Base-by-base conservation (phyloP, 2,113 vertebrate species). In the Octodon degus region DNA sequence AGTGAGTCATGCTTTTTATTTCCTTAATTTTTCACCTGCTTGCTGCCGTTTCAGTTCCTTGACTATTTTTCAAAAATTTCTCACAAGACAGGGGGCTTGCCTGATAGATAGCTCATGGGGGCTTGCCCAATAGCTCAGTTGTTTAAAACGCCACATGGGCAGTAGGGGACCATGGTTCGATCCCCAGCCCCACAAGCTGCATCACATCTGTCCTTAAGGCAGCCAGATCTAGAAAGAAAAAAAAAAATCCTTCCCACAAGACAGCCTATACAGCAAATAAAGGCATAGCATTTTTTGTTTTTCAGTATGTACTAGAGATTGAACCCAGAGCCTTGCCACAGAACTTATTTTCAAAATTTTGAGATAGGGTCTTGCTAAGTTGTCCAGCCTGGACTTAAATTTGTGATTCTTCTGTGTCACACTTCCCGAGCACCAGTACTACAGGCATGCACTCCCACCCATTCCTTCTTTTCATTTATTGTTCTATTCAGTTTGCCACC, bases 391-490 rank as follows among this genome's bases (percentile, higher is more conserved):
- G 7, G 27, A 53, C 9, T 9, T 50, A 53, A 53, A 47, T 32
- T 50, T 50, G 43, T 32, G 43, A 50, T 47, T 27, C 25, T 50
- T 13, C 40, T 77, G 12, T 6, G 25, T 79, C 14, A 17, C 0
- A 17, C 25, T 50, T 47, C 14, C 27, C 16, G 14, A 50, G 43
- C 22, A 30, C 76, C 50, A 17, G 47, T 27, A 53, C 50, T 79
- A 8, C 14, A 79, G 27, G 27, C 43, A 53, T 17, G 27, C 25
- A 79, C 76, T 50, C 22, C 25, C 13, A 50, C 11, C 74, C 10
- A 3, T 76, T 32, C 89, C 67, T 77, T 80, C 16, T 88, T 89
- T 94, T 89, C 37, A 77, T 76, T 67, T 88, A 67, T 60, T 68
- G 43, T 92, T 25, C 30, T 14, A 37, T 32, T 81, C 11, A 62